Evolutionary conservation across 2,888 invertebrate genomes (phyloP), one percentile per base, ranked within the genome.

Genomic region (Dusona sp.): DNA sequence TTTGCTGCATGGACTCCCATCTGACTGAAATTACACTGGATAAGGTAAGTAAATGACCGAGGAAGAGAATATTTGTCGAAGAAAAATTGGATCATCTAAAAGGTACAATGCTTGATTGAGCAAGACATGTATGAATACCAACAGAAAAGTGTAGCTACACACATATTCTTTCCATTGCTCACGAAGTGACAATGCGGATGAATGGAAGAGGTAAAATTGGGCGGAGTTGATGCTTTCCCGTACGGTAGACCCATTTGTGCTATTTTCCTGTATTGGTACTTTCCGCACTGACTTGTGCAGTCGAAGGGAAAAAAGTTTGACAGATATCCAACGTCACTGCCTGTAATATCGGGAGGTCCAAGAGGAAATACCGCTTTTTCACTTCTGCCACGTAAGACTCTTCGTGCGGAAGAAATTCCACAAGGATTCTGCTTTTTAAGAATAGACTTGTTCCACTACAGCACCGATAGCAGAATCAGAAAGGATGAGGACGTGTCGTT

Each of bases 261-360:
- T 72, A n/a, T 11, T 72, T 9, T 42, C 11, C 73, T 74, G 64
- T 22, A 75, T 45, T 16, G 45, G 3, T 45, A 16, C 45, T 16
- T 45, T 16, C 67, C 2, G 42, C 36, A 36, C 54, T 51, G 74
- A 57, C 51, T 79, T n/a, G 48, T 51, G 45, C 19, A 67, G 54
- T 72, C 67, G 19, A 45, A 22, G 45, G 82, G 68, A 79, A 79
- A 73, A 78, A 16, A 85, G 74, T 73, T 79, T 78, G 78, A 85
- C 78, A 57, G 79, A 79, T 82, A 67, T 48, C 64, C 72, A 75
- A 22, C 22, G 78, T 78, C 68, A 51, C n/a, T 61, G 72, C 68
- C 57, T 29, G 74, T 79, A 74, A 85, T 78, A 67, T 74, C 74
- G 57, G 67, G 57, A 79, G 57, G 82, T 85, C 79, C 79, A 72